Evolutionary conservation across 2,888 invertebrate genomes (phyloP).

Genomic region (Criorhina ranunculi): DNA sequence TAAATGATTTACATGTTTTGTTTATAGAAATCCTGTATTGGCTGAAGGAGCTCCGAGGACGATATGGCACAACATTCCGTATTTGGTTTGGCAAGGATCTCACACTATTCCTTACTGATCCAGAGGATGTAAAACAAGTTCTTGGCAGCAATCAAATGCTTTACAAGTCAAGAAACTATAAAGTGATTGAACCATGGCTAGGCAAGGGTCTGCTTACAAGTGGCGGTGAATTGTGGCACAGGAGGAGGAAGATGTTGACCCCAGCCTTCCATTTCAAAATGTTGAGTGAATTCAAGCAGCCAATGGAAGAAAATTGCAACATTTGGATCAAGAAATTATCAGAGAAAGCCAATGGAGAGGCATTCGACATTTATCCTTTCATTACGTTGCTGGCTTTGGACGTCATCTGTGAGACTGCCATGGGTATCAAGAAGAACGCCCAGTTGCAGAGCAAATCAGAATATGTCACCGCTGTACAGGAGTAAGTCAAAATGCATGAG

Average conservation of each 20-base stretch:
- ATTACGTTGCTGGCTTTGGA: slow-evolving; percentile 85
- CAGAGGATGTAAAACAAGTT: slow-evolving; percentile 81
- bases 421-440: slow-evolving; percentile 91
- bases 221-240: slow-evolving; percentile 87
- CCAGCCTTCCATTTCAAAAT: slow-evolving; percentile 93
- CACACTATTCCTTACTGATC: slow-evolving; percentile 81
- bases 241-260: slow-evolving; percentile 90
- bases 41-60: slow-evolving; percentile 79
- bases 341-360: slow-evolving; percentile 84
- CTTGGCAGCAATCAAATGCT: slow-evolving; percentile 80
- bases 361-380: slow-evolving; percentile 87
- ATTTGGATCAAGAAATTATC: slow-evolving; percentile 85
- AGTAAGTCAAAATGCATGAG: slow-evolving; percentile 85
- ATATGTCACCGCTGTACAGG: slow-evolving; percentile 90
- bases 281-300: slow-evolving; percentile 89
- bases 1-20: not conserved
- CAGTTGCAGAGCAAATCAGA: slow-evolving; percentile 88
- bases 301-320: slow-evolving; percentile 88
- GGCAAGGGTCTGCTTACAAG: slow-evolving; percentile 82
- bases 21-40: slow-evolving; percentile 81
- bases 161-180: slow-evolving; percentile 81
- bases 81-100: slow-evolving; percentile 83
- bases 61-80: slow-evolving; percentile 81
- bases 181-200: slow-evolving; percentile 81
- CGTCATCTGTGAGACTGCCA: slow-evolving; percentile 88